Base-by-base conservation (phyloP, 1,140 invertebrate species). In the Sinonovacula constricta region DNA sequence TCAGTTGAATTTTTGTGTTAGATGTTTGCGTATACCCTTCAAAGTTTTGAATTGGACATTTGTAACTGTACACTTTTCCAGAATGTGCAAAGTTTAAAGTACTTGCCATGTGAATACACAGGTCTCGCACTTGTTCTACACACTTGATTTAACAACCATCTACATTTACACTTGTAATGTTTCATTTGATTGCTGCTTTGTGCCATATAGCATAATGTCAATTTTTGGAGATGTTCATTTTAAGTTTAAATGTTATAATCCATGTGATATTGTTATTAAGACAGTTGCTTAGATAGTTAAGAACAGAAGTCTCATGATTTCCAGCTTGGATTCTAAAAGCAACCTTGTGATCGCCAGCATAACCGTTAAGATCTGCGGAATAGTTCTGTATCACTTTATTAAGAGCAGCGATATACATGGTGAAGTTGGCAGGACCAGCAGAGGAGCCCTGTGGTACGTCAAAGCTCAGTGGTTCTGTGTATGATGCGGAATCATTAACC, bases 261-360 rank as follows among this genome's bases (percentile, higher is more conserved):
- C 3, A 15, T 24, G 26, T 54, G 26, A n/a, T n/a, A n/a, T n/a
- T 15, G 15, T 54, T 18, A 15, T 54, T 54, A 18, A 54, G 51
- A 18, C 51, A 3, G 15, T 54, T 15, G 15, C 26, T 4, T 3
- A 54, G 51, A 3, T 54, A n/a, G 51, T 3, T 54, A 3, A 54
- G 26, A 15, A 18, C 51, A 54, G 51, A 4, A 4, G 51, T 3
- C 51, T 54, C 51, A 18, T 18, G 3, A 54, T 15, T 18, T 3
- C 51, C 51, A 54, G 51, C 51, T 54, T 54, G 3, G 26, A 54
- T 18, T 54, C 51, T 54, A 15, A 54, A 54, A 54, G 15, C 51
- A 54, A 54, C 15, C 26, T 54, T 4, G 15, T 54, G 3, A 15
- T 54, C 15, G 26, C 26, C 51, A 54, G 15, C 15, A 18, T 54